Percentiles rank a stretch among this genome's conserved stretches.
Conservation (phyloP, 53 echinoderm and acorn worm species). For the Holothuria leucospilota region DNA sequence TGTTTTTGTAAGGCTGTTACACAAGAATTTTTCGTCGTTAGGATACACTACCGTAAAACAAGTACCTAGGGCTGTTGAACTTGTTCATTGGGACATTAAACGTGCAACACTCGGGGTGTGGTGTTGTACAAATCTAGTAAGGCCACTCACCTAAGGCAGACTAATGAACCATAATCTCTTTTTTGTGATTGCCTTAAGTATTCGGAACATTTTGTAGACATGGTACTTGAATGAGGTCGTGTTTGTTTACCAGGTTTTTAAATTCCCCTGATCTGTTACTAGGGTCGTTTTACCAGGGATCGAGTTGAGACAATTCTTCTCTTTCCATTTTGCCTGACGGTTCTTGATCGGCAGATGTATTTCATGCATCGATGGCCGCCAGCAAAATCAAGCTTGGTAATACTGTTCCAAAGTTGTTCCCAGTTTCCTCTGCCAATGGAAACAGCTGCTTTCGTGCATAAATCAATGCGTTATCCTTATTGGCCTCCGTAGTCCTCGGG, state of each 20-base stretch:
- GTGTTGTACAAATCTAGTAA: too few species aligned
- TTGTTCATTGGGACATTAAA: too few species aligned
- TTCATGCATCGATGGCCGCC: slow-evolving; percentile 33
- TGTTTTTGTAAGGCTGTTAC: too few species aligned
- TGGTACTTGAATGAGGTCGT: slow-evolving; percentile 7
- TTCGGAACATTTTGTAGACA: neutral
- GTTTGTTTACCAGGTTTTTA: slow-evolving; percentile 14
- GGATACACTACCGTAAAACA: too few species aligned
- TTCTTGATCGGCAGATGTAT: slow-evolving; percentile 40
- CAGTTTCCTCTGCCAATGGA: neutral
- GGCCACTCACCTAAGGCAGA: too few species aligned
- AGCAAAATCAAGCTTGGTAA: slow-evolving; percentile 27
- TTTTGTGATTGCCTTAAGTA: too few species aligned
- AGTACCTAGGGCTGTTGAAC: too few species aligned
- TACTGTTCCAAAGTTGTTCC: slow-evolving; percentile 19
- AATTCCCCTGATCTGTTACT: neutral
- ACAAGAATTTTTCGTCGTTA: too few species aligned
- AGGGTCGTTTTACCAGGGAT: slow-evolving; percentile 34
- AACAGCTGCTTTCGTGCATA: slow-evolving; percentile 34
- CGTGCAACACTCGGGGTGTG: too few species aligned
- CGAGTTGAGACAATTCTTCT: neutral
- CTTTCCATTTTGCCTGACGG: slow-evolving; percentile 5
- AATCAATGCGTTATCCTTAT: slow-evolving; percentile 33
- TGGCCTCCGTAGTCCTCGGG: slow-evolving; percentile 12
- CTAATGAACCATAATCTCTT: too few species aligned